These are phyloP conservation scores for Diadema setosum DNA, from an alignment of 35 echinoderm and acorn worm species.

Conservation along the genomic window DNA sequence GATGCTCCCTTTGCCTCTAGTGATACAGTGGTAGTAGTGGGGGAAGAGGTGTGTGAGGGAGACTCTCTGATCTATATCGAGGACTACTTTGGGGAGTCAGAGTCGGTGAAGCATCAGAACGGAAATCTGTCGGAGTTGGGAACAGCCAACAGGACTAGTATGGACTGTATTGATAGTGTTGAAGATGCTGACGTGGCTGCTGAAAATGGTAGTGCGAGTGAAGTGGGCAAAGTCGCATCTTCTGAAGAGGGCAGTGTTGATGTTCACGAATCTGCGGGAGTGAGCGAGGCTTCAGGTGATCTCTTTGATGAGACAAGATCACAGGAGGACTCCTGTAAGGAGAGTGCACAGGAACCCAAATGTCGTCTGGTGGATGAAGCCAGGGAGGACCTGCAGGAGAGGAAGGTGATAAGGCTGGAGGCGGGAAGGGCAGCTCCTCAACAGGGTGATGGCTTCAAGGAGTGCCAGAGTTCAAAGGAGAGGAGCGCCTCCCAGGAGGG, in stretches of 20 bases:
- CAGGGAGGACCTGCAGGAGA: background rate
- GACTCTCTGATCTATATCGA: slow-evolving; percentile 10
- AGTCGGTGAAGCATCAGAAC: background rate
- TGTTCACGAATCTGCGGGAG: background rate
- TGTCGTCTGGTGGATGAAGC: background rate
- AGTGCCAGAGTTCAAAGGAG: no score
- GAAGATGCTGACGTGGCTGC: background rate
- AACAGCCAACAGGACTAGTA: background rate
- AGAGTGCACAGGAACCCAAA: background rate
- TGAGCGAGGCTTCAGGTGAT: background rate
- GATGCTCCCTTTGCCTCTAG: background rate
- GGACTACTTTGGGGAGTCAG: background rate
- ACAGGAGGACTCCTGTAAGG: background rate
- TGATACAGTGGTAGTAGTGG: background rate
- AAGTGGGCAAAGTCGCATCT: background rate
- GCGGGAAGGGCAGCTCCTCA: background rate
- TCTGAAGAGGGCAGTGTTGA: background rate
- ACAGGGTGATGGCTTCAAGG: no score
- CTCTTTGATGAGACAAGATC: background rate
- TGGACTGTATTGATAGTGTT: no score
- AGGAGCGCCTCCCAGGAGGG: background rate
- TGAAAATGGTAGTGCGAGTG: background rate
- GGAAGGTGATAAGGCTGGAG: background rate
- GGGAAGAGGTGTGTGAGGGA: background rate
- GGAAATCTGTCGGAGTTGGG: background rate